These are phyloP conservation scores for Sesia bembeciformis DNA, from an alignment of 2,888 invertebrate species.

Conservation along the genomic window DNA sequence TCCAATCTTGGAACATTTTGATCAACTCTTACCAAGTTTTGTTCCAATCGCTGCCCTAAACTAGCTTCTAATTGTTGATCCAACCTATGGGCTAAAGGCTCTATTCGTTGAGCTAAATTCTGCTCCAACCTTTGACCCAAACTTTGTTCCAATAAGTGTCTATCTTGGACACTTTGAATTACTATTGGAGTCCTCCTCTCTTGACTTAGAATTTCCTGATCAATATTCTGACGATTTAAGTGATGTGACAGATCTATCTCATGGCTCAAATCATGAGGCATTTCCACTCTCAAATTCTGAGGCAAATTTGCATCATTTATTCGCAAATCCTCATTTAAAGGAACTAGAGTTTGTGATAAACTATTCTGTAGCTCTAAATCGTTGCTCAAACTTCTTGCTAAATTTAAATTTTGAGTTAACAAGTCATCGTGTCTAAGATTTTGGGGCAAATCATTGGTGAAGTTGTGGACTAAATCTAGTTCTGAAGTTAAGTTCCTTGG, in stretches of 20 bases:
- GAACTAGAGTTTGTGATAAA: constrained; percentile 28
- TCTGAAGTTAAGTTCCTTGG: constrained; percentile 34
- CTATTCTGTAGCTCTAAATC: constrained; percentile 41
- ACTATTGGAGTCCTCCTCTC: constrained; percentile 23
- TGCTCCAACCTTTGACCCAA: constrained; percentile 7
- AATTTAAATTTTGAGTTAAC: constrained; percentile 20
- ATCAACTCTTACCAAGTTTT: constrained; percentile 16
- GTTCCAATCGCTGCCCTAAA: constrained; percentile 19
- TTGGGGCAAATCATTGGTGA: constrained; percentile 35
- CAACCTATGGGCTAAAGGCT: constrained; percentile 4
- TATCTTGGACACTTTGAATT: constrained; percentile 5
- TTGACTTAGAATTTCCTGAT: constrained; percentile 28
- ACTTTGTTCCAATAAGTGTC: constrained; percentile 5
- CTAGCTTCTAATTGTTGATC: constrained; percentile 9
- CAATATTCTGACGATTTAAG: constrained; percentile 34
- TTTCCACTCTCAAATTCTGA: constrained; percentile 8
- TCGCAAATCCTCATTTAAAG: constrained; percentile 31
- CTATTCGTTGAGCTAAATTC: background rate
- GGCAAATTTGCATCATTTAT: constrained; percentile 1
- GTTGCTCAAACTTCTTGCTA: constrained; percentile 18
- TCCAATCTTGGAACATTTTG: constrained; percentile 2
- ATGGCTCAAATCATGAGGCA: constrained; percentile 36
- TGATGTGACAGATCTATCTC: constrained; percentile 43
- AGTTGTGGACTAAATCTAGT: constrained; percentile 36
- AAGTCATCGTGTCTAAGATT: constrained; percentile 26